Conservation (phyloP, 1,140 invertebrate genomes). For the Trissolcus basalis region DNA sequence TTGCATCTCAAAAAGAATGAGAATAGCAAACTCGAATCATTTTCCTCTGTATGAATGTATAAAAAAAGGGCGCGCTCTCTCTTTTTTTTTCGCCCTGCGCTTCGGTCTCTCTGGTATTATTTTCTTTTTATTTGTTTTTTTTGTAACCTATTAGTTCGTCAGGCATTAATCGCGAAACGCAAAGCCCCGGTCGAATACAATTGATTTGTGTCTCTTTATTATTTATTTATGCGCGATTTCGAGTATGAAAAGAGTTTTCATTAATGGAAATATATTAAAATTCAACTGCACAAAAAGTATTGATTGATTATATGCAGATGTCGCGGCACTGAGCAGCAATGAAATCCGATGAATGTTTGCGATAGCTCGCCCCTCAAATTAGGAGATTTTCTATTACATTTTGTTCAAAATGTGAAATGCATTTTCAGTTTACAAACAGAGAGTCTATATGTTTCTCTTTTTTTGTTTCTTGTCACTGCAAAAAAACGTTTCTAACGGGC, state of each 20-base stretch:
- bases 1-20: conserved; percentile 24
- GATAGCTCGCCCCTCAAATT: conserved; percentile 10
- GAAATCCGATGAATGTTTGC: conserved; percentile 11
- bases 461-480: too few relatives aligned
- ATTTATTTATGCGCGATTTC: conserved; percentile 14
- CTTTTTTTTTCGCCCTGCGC: conserved; percentile 1
- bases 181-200: too few relatives aligned
- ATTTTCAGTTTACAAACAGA: too few relatives aligned
- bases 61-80: too few relatives aligned
- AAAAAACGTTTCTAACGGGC: too few relatives aligned
- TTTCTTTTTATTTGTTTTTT: too few relatives aligned
- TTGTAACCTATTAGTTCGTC: too few relatives aligned
- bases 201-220: background rate
- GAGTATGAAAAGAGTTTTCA: conserved; percentile 12
- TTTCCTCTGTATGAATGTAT: too few relatives aligned
- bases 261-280: conserved; percentile 17
- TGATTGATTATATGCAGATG: conserved; percentile 29
- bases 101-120: background rate
- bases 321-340: background rate
- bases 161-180: too few relatives aligned
- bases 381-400: conserved; percentile 4
- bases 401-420: too few relatives aligned
- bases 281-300: conserved; percentile 8
- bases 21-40: conserved; percentile 2
- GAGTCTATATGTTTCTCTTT: too few relatives aligned